Evolutionary conservation across 2,797 vertebrate genomes (phyloP).

Genomic region (Taeniopygia guttata): DNA sequence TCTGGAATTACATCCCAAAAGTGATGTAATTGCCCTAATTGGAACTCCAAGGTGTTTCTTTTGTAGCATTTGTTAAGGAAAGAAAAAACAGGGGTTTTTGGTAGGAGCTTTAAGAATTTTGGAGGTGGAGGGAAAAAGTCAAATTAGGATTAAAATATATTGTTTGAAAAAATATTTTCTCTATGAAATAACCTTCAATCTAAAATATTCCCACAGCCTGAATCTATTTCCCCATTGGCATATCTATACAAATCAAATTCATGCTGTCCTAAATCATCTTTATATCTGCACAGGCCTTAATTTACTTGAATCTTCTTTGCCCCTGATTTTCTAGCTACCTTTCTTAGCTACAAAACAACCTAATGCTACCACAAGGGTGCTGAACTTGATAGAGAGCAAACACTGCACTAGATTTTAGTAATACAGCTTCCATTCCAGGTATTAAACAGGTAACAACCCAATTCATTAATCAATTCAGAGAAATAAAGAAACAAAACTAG

Average conservation of each 20-base stretch:
- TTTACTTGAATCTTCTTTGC: not conserved
- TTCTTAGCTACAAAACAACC: not conserved
- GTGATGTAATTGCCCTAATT: not conserved
- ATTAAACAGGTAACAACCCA: not conserved
- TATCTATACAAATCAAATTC: not conserved
- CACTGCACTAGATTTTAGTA: not conserved
- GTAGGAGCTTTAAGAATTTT: not conserved
- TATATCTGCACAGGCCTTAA: not conserved
- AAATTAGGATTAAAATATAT: not conserved
- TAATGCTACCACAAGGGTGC: not conserved
- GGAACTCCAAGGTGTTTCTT: not conserved
- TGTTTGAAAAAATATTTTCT: not conserved
- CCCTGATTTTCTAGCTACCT: not conserved
- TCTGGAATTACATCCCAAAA: not conserved
- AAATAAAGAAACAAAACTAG: not conserved
- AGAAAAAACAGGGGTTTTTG: not conserved
- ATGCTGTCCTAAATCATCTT: not conserved
- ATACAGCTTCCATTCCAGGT: not conserved
- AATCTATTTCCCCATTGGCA: not conserved
- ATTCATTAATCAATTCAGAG: not conserved
- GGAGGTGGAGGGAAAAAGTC: fast-evolving
- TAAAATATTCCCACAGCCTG: not conserved
- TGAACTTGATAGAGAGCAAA: too few relatives aligned
- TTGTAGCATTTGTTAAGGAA: not conserved
- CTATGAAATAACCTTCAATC: not conserved